Evolutionary conservation across 1,140 invertebrate species (phyloP).

Genomic region (Hormaphis cornu): DNA sequence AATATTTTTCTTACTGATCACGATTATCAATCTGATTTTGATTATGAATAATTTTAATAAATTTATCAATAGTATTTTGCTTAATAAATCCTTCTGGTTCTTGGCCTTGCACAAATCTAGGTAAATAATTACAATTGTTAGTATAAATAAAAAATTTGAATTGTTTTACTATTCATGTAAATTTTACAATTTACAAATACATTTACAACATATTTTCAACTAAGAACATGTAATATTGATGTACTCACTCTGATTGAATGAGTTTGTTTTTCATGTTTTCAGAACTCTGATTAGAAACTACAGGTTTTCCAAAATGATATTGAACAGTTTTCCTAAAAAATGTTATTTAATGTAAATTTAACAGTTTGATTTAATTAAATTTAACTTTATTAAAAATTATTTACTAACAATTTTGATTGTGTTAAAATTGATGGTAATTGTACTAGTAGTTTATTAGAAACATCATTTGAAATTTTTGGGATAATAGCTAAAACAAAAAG

Average conservation of each 20-base stretch:
- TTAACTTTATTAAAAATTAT: background rate
- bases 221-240: background rate
- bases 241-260: background rate
- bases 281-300: background rate
- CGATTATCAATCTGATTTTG: background rate
- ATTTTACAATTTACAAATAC: no score
- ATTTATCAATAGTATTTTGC: background rate
- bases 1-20: background rate
- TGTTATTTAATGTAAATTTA: no score
- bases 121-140: background rate
- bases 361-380: no score
- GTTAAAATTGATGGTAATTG: background rate
- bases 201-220: no score
- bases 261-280: background rate
- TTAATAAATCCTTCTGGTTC: background rate
- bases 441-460: no score
- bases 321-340: background rate
- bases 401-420: background rate
- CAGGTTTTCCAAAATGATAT: background rate
- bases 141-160: no score
- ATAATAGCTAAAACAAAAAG: no score
- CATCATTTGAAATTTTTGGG: no score
- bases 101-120: background rate
- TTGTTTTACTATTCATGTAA: no score
- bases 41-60: background rate